Evolutionary conservation across 1,140 invertebrate species (phyloP).

Genomic region (Pogonomyrmex barbatus): DNA sequence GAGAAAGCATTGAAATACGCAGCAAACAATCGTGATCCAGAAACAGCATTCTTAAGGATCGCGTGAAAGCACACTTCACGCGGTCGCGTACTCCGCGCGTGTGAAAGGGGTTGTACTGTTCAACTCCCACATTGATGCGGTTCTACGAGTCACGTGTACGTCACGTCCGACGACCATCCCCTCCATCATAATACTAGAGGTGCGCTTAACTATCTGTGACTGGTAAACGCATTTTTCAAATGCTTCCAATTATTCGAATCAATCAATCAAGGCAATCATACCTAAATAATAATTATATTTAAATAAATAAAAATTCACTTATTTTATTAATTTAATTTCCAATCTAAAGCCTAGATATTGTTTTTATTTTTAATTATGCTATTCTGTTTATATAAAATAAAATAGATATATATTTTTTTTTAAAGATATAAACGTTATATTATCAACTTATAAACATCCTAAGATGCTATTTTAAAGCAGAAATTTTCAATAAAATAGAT

Average conservation of each 20-base stretch:
- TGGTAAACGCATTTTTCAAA: background rate
- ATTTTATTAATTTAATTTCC: no score
- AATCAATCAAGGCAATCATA: background rate
- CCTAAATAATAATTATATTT: background rate
- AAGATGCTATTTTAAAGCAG: background rate
- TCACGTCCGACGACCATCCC: slow-evolving; percentile 68
- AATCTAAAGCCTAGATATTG: no score
- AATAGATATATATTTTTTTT: background rate
- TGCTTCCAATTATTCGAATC: background rate
- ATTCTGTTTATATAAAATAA: background rate
- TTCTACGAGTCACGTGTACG: slow-evolving; percentile 80
- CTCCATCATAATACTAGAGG: slow-evolving; percentile 58
- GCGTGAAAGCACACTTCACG: slow-evolving; percentile 73
- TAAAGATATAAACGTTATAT: background rate
- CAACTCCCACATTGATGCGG: slow-evolving; percentile 71
- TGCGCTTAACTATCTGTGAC: slow-evolving; percentile 41
- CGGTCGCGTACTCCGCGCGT: slow-evolving; percentile 78
- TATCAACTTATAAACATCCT: background rate
- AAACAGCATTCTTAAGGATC: slow-evolving; percentile 72
- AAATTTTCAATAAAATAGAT: background rate
- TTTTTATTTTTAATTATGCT: background rate
- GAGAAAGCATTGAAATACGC: background rate
- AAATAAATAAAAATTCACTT: no score
- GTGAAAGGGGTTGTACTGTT: slow-evolving; percentile 82
- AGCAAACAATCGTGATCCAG: slow-evolving; percentile 61